Evolutionary conservation across 30 jellyfish, hydroid and myxozoan species (phyloP), one percentile per base, ranked within the genome.

Genomic region (Pseudorhiza aurosa): DNA sequence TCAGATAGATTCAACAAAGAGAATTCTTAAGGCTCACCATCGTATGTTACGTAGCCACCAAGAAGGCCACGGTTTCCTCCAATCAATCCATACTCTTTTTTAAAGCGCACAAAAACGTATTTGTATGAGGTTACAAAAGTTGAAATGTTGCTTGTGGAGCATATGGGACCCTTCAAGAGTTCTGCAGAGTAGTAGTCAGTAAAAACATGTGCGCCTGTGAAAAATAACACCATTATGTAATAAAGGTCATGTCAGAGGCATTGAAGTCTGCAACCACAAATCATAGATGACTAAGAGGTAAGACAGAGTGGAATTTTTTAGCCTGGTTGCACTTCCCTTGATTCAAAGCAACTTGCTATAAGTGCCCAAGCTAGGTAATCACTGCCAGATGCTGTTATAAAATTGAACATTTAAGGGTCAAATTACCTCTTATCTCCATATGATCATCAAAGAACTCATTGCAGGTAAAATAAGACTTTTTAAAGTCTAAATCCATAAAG

Each of bases 401-500:
- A n/a, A n/a, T n/a, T n/a, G n/a, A n/a, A n/a, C n/a, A n/a, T n/a
- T n/a, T n/a, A n/a, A n/a, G n/a, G n/a, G n/a, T n/a, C n/a, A n/a
- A n/a, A n/a, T 2, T 18, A 68, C 81, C 81, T 68, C 42, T 36
- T 5, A 68, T 68, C 9, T 68, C 65, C 14, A 68, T 43, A 37
- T 68, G 22, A 37, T 68, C 81, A 35, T 42, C 58, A 35, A 1
- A 8, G 8, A 26, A 43, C 28, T 30, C 27, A 21, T 44, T 43
- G 51, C 83, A 69, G 2, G 10, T 8, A 14, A 17, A 2, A 21
- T 11, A 17, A 12, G 51, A 10, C n/a, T 45, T 31, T 47, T 58
- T 26, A 29, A 69, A 37, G 31, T 69, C 70, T 31, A 69, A 69
- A 69, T 69, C 83, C 83, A 69, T 69, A 25, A 69, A 43, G 31